A percentile compares a stretch with the other conserved stretches of the same genome.
Evolutionary conservation across 2,888 invertebrate genomes (phyloP).

Genomic region (Lithosia quadra): DNA sequence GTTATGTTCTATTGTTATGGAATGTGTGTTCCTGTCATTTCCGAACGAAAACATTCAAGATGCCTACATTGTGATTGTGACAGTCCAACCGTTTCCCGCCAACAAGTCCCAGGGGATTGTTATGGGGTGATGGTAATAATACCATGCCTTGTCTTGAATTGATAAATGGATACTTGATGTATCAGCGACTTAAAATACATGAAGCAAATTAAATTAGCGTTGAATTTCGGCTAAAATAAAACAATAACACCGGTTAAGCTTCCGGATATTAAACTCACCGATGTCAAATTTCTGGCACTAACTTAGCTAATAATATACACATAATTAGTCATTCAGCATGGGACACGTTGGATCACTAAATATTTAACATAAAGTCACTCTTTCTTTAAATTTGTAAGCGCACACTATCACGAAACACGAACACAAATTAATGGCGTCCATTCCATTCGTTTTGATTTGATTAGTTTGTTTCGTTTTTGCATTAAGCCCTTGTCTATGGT

Average conservation of each 20-base stretch:
- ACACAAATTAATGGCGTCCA: conserved; percentile 48
- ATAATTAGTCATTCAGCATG: conserved; percentile 33
- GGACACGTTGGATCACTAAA: conserved; percentile 10
- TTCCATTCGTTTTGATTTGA: neutral
- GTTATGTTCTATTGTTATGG: neutral
- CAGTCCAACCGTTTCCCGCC: conserved; percentile 42
- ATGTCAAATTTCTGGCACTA: conserved; percentile 51
- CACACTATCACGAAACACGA: conserved; percentile 24
- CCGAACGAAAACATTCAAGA: conserved; percentile 21
- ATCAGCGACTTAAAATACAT: neutral
- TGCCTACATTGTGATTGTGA: conserved; percentile 24
- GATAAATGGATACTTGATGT: too few species aligned
- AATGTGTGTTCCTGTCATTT: conserved; percentile 19
- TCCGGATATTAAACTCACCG: conserved; percentile 47
- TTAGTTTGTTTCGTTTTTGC: neutral
- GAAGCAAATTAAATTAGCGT: neutral
- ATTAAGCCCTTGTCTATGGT: conserved; percentile 25
- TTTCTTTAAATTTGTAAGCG: conserved; percentile 10
- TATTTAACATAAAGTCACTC: conserved; percentile 14
- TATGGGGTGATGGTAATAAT: neutral
- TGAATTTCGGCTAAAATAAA: neutral
- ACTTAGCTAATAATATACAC: conserved; percentile 24
- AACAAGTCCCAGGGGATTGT: conserved; percentile 14
- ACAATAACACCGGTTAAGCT: conserved; percentile 14
- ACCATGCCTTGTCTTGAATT: neutral